These are phyloP conservation scores for Okapia johnstoni DNA, from an alignment of 2,113 vertebrate species.

Conservation along the genomic window DNA sequence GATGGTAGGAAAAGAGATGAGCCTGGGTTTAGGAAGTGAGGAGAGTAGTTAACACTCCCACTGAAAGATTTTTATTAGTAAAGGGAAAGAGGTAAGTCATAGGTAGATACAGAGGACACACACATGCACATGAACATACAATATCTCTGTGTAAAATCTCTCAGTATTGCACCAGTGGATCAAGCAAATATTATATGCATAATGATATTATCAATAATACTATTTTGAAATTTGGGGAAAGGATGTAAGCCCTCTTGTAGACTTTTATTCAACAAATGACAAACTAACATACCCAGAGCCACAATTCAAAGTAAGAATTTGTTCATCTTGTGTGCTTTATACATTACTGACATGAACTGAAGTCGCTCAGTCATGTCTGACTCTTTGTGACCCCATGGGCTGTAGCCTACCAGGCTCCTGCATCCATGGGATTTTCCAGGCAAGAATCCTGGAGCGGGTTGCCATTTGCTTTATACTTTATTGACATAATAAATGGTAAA, in stretches of 20 bases:
- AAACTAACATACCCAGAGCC: neutral
- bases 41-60: neutral
- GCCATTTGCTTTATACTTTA: neutral
- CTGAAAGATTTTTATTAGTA: neutral
- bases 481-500: constrained; percentile 30
- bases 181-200: neutral
- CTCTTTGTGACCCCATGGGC: neutral
- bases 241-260: neutral
- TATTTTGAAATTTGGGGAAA: constrained; percentile 2
- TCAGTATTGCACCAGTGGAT: neutral
- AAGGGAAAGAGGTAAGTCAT: neutral
- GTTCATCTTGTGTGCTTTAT: neutral
- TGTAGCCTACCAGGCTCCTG: neutral
- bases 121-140: neutral
- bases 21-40: neutral
- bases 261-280: constrained; percentile 16
- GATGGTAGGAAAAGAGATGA: neutral
- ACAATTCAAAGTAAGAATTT: constrained; percentile 28
- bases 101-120: neutral
- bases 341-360: neutral
- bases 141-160: neutral
- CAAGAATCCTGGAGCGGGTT: neutral
- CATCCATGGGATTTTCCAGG: neutral
- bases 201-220: neutral
- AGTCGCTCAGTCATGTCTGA: neutral